Base-by-base conservation (phyloP, 1,140 invertebrate genomes). In the Heliconius congener region DNA sequence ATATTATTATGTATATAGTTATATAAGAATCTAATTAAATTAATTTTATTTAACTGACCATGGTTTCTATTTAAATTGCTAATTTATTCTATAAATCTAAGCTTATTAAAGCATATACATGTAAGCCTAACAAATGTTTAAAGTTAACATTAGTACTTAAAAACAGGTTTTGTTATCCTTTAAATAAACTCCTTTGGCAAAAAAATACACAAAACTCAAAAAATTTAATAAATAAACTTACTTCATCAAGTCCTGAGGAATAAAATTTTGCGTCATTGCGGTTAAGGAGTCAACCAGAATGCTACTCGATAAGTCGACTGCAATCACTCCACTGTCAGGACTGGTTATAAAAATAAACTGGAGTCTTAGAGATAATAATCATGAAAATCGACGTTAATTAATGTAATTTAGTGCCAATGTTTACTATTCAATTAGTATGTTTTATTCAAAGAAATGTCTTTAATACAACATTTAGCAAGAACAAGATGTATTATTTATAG, bases 191-290 rank as follows among this genome's bases (percentile, higher is more conserved):
- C 8, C 0, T 34, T 3, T 34, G 0, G 3, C 2, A 34, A 37
- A 37, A 66, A 13, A 11, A 30, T 30, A 30, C 23, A 27, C 13
- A 11, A 16, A 23, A 60, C 57, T 27, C 23, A 6, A 27, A n/a
- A 46, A 11, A 1, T 2, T 5, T 18, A 16, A 27, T 66, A 66
- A 13, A 50, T 13, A 73, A 79, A 86, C 90, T 88, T 86, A 92
- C 91, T 84, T 76, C 60, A 90, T 90, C 50, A 91, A 83, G 78
- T 89, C 86, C 18, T 90, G 87, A 75, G 89, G 88, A 75, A 91
- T 85, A 2, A 81, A 72, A 66, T 82, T 84, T 23, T 89, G 86
- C 39, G 88, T 77, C 82, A 91, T 87, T 16, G 87, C 81, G 52
- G 88, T 90, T 34, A 92, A 81, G 13, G 89, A 90, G 77, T 92